phyloP scores from a whole-genome alignment of 2,797 vertebrate genomes.

The Tokudaia tokunoshimensis region DNA sequence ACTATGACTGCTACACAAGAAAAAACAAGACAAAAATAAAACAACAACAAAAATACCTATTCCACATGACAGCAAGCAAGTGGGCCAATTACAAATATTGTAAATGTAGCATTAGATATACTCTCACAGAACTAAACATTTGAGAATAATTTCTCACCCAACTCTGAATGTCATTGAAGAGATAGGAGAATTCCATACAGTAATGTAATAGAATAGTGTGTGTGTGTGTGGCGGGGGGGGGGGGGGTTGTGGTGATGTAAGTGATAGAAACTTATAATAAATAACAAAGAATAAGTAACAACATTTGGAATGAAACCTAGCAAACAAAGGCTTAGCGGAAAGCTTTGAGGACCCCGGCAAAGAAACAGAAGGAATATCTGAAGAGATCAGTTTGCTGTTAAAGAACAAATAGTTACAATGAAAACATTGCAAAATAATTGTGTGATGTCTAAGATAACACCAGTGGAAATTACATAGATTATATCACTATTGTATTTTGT shows the following conservation, averaged over 20 bases:
- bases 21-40: background rate
- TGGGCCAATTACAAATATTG: background rate
- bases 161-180: background rate
- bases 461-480: background rate
- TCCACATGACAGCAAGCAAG: rapidly evolving
- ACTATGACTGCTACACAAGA: background rate
- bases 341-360: background rate
- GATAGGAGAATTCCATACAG: background rate
- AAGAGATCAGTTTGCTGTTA: background rate
- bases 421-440: background rate
- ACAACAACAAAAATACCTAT: background rate
- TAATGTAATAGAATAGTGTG: background rate
- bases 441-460: background rate
- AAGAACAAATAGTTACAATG: background rate
- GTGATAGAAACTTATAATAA: background rate
- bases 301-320: background rate
- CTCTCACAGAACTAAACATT: background rate
- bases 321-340: background rate
- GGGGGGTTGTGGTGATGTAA: background rate
- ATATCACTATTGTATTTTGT: background rate
- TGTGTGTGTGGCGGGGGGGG: background rate
- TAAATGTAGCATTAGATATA: background rate
- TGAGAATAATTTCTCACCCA: background rate
- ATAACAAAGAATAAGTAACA: no score
- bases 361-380: background rate